Percentiles rank a stretch among this genome's conserved stretches.
Evolutionary conservation across 2,113 vertebrate species (phyloP).

Genomic region (Condylura cristata): DNA sequence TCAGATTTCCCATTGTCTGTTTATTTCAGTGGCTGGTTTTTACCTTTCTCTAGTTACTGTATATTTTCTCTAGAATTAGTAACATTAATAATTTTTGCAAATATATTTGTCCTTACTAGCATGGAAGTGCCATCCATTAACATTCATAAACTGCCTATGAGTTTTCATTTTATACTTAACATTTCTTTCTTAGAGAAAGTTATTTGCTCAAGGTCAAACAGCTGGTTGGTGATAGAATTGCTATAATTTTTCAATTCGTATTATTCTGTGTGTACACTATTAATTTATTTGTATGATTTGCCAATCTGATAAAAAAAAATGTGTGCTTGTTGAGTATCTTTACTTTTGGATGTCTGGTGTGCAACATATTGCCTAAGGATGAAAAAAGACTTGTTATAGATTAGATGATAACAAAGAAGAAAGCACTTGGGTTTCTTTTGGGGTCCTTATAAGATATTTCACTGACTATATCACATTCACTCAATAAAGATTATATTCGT

Average conservation of each 20-base stretch:
- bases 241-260: conserved; percentile 21
- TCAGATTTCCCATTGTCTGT: conserved; percentile 1
- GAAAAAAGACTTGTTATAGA: conserved; percentile 26
- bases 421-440: background rate
- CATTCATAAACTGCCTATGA: background rate
- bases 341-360: background rate
- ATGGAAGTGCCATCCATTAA: background rate
- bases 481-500: background rate
- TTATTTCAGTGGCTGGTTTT: background rate
- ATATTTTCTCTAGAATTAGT: conserved; percentile 27
- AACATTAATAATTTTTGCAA: conserved; percentile 19
- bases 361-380: conserved; percentile 9
- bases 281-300: background rate
- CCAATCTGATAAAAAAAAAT: background rate
- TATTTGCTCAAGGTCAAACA: background rate
- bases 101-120: background rate
- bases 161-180: background rate
- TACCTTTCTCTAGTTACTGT: background rate
- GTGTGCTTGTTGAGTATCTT: conserved; percentile 26
- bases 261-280: background rate
- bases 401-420: background rate
- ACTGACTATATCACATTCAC: background rate
- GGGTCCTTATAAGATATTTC: background rate
- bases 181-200: background rate
- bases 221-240: background rate